These are phyloP conservation scores for Epirrhoe tristata DNA, from an alignment of 2,888 invertebrate genomes.

Conservation along the genomic window DNA sequence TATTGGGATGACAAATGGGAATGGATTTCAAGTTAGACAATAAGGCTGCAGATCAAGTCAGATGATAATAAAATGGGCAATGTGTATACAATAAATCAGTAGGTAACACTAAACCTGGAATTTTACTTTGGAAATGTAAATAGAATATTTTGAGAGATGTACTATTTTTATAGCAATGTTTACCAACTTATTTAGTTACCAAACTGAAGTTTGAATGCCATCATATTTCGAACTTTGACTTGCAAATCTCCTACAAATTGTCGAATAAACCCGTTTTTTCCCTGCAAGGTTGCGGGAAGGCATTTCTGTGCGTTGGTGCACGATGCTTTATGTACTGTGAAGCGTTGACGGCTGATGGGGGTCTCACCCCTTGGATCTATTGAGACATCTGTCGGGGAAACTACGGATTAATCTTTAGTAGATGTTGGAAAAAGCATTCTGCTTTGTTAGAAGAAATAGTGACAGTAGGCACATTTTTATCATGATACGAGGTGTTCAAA, in stretches of 20 bases:
- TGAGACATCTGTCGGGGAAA: slow-evolving; percentile 50
- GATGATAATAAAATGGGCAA: too few relatives aligned
- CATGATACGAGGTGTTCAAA: neutral
- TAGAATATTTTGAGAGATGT: neutral
- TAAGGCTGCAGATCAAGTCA: too few relatives aligned
- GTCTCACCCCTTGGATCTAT: slow-evolving; percentile 58
- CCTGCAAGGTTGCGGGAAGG: slow-evolving; percentile 47
- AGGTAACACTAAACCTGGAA: too few relatives aligned
- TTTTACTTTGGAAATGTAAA: neutral
- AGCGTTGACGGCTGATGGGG: slow-evolving; percentile 61
- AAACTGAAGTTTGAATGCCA: neutral
- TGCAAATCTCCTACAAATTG: slow-evolving; percentile 22
- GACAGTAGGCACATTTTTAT: neutral
- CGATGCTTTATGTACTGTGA: slow-evolving; percentile 79
- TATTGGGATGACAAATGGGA: too few relatives aligned
- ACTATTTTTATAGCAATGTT: neutral
- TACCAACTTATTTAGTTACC: neutral
- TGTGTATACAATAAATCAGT: too few relatives aligned
- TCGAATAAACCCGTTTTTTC: slow-evolving; percentile 34
- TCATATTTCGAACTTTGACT: neutral
- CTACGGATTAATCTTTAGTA: slow-evolving; percentile 27
- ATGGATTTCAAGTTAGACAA: too few relatives aligned
- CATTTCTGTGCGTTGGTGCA: slow-evolving; percentile 73
- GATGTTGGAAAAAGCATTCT: slow-evolving; percentile 26
- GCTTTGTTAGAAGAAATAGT: neutral